Conservation (phyloP, 2,113 vertebrate species). For the Saccopteryx leptura region DNA sequence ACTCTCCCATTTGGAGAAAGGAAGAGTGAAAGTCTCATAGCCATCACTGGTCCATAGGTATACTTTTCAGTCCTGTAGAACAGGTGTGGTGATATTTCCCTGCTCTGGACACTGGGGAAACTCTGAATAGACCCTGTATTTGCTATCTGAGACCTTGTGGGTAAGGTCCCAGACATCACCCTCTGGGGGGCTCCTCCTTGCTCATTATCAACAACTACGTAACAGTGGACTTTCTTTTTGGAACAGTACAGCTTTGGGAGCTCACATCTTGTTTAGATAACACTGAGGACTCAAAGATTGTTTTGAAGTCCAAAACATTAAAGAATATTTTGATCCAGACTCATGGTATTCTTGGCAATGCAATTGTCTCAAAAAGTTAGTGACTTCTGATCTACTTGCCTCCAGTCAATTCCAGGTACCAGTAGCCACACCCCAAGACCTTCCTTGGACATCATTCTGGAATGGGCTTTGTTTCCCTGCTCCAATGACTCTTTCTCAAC, state of each 20-base stretch:
- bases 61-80: neutral
- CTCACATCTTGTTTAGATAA: neutral
- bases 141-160: neutral
- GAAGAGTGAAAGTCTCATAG: neutral
- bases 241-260: neutral
- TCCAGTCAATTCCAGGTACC: neutral
- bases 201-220: neutral
- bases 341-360: neutral
- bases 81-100: no score
- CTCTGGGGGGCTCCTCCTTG: neutral
- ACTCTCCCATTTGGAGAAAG: neutral
- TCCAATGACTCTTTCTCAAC: neutral
- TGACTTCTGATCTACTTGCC: neutral
- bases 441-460: neutral
- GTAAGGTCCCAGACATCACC: no score
- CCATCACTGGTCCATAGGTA: neutral
- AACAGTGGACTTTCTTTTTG: neutral
- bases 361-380: neutral
- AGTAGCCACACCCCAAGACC: neutral
- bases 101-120: no score
- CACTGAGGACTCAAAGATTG: neutral
- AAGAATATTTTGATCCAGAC: neutral
- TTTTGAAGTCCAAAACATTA: neutral
- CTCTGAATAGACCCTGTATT: neutral
- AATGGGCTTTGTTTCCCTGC: neutral